Conservation (phyloP, 1,140 invertebrate species). For the Pseudomyrmex pallidus region DNA sequence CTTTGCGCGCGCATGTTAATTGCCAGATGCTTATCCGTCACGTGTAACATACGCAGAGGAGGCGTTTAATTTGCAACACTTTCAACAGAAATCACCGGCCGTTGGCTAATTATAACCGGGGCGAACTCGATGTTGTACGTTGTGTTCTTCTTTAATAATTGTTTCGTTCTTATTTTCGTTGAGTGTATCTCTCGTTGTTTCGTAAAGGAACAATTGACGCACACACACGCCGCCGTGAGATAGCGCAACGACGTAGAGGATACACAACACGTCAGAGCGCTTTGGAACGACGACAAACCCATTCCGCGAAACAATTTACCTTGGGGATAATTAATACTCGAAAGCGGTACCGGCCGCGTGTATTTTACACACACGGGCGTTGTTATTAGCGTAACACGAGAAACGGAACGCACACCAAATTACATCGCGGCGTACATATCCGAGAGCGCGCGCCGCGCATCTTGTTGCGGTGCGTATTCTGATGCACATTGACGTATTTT, state of each 20-base stretch:
- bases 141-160: slow-evolving; percentile 19
- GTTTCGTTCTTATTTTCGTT: not conserved
- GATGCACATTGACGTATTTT: slow-evolving; percentile 17
- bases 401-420: slow-evolving; percentile 4
- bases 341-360: not conserved
- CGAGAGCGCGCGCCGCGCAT: not conserved
- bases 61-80: slow-evolving; percentile 46
- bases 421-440: slow-evolving; percentile 10
- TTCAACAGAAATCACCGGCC: slow-evolving; percentile 39
- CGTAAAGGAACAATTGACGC: slow-evolving; percentile 25
- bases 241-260: no score
- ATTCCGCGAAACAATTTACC: slow-evolving; percentile 20
- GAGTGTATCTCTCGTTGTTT: slow-evolving; percentile 4
- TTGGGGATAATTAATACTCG: slow-evolving; percentile 1
- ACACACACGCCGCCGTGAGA: not conserved
- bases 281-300: slow-evolving; percentile 13
- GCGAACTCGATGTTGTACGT: not conserved
- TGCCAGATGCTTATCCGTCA: slow-evolving; percentile 33
- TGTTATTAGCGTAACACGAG: slow-evolving; percentile 32
- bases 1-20: slow-evolving; percentile 47
- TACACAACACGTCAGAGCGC: no score
- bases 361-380: not conserved
- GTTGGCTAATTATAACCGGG: slow-evolving; percentile 34
- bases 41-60: not conserved
- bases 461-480: slow-evolving; percentile 9